Percentiles rank a stretch among this genome's conserved stretches.
Conservation (phyloP, 2,113 vertebrate genomes). For the Solea senegalensis region DNA sequence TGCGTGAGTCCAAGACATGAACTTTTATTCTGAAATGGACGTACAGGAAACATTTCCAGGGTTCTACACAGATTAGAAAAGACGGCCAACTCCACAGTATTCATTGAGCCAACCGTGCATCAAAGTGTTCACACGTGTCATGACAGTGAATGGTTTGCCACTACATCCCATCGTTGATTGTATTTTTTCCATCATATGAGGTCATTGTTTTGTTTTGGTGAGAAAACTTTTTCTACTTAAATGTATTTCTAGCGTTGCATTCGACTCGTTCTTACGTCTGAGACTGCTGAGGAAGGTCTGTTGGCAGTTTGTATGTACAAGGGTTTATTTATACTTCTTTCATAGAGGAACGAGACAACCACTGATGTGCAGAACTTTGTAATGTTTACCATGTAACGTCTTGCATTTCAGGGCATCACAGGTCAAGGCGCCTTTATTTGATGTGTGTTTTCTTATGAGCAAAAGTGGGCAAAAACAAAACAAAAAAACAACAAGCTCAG, state of each 20-base stretch:
- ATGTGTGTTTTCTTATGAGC: slow-evolving; percentile 73
- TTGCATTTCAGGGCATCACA: slow-evolving; percentile 75
- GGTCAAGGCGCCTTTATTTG: slow-evolving; percentile 62
- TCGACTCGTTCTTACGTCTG: slow-evolving; percentile 53
- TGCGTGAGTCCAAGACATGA: slow-evolving; percentile 7
- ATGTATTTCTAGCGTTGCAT: slow-evolving; percentile 69
- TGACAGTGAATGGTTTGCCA: slow-evolving; percentile 53
- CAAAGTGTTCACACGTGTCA: slow-evolving; percentile 34
- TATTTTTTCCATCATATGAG: slow-evolving; percentile 67
- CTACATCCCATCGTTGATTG: slow-evolving; percentile 68
- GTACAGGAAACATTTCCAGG: slow-evolving; percentile 21
- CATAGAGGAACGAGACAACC: slow-evolving; percentile 70
- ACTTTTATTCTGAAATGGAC: slow-evolving; percentile 37
- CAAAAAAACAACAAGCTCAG: slow-evolving; percentile 15
- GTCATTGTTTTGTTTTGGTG: slow-evolving; percentile 46
- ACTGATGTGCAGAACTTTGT: slow-evolving; percentile 70
- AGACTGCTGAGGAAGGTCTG: slow-evolving; percentile 55
- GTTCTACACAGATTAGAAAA: slow-evolving; percentile 10
- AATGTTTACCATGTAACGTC: slow-evolving; percentile 72
- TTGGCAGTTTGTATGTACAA: slow-evolving; percentile 62
- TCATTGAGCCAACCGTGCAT: slow-evolving; percentile 47
- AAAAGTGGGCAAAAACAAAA: slow-evolving; percentile 28
- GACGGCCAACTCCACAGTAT: slow-evolving; percentile 40
- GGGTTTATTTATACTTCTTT: slow-evolving; percentile 76
- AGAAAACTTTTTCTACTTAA: slow-evolving; percentile 64